A percentile compares a stretch with the other conserved stretches of the same genome.
phyloP scores from a whole-genome alignment of 2,888 invertebrate species.

The Actias luna region DNA sequence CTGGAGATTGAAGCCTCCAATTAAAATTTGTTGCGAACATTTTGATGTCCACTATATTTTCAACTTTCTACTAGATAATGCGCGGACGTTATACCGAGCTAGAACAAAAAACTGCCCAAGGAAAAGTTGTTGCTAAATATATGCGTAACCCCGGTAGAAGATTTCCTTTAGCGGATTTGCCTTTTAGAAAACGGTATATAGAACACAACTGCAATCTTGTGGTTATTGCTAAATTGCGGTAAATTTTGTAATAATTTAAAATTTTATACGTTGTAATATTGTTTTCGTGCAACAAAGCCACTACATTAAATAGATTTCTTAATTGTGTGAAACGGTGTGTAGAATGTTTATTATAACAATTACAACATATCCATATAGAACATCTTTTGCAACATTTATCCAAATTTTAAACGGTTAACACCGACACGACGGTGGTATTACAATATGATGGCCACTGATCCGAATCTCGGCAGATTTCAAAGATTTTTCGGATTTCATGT shows the following conservation, averaged over 20 bases:
- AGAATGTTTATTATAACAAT: neutral
- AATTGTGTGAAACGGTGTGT: neutral
- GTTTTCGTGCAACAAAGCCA: neutral
- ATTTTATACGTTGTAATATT: conserved; percentile 5
- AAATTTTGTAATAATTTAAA: neutral
- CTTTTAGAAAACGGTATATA: conserved; percentile 6
- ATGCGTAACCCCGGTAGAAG: neutral
- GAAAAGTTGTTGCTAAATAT: neutral
- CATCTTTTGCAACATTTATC: neutral
- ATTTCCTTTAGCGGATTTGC: conserved; percentile 3
- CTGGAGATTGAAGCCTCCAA: too few species aligned
- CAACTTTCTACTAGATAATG: neutral
- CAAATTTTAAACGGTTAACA: neutral
- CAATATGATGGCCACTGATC: neutral
- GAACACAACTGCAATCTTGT: neutral
- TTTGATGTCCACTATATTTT: neutral
- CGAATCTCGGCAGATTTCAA: neutral
- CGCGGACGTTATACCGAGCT: neutral
- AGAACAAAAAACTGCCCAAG: conserved; percentile 1
- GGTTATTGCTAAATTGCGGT: conserved; percentile 3
- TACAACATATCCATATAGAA: neutral
- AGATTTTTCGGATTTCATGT: neutral
- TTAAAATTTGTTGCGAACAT: neutral
- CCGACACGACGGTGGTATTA: neutral
- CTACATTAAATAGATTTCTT: neutral